Base-by-base conservation (phyloP, 2,888 invertebrate genomes). In the Pharmacophagus antenor region DNA sequence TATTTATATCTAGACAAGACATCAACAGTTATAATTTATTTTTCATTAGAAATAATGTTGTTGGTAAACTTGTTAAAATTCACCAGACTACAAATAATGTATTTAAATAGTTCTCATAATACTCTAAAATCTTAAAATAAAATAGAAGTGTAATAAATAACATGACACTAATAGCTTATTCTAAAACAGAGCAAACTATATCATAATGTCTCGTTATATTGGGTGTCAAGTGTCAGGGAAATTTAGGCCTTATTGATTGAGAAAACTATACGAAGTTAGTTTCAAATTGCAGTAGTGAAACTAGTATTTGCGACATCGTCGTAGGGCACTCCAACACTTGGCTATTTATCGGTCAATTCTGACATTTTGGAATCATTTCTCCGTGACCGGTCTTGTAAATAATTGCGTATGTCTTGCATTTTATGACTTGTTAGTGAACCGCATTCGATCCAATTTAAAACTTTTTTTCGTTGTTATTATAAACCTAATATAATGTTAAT, bases 251-350 rank as follows among this genome's bases (percentile, higher is more conserved):
- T 27, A 25, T 25, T 27, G 8, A 42, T 27, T 46, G 31, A 58
- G 58, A 52, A 44, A 58, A 53, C 47, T 21, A 20, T 21, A 52
- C 37, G 37, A 12, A 31, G 46, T 52, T 17, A 18, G 52, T 52
- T 47, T 58, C 22, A 58, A 37, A 52, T 47, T 41, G 48, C 47
- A 27, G 49, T 42, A 52, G 46, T 23, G 50, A 55, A 59, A 59
- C 54, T 50, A 44, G 59, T 22, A 10, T 37, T 59, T 59, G 55
- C 59, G 44, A 59, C 54, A 50, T 23, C 12, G 31, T 54, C 21
- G 17, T 44, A 49, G 48, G 22, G 54, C 23, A 31, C 18, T 21
- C 42, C 18, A 25, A 54, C 53, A 53, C 54, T 54, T 7, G 27
- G 37, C 2, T 0, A 5, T 50, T 20, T 58, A 48, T 58, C 48